Evolutionary conservation across 2,888 invertebrate species (phyloP), one percentile per base, ranked within the genome.

Genomic region (Drosophila affinis): DNA sequence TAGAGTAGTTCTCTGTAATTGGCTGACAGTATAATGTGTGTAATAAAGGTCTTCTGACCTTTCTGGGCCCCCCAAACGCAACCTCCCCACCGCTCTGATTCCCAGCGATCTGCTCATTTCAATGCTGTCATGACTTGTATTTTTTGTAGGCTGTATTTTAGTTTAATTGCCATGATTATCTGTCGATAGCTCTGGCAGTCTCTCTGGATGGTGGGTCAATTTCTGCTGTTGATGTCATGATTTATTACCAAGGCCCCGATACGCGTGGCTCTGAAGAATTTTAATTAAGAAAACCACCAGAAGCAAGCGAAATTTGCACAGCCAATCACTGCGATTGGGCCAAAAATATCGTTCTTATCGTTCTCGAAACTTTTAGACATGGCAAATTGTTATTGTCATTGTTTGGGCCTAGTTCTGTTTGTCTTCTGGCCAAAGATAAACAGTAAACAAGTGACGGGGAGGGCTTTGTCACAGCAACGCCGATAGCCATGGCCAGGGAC

Each of bases 161-260:
- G 34, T 53, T 57, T 79, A 84, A 87, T 87, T 81, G 84, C 65
- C 65, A 54, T 70, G 72, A 84, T 84, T 75, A 76, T 63, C 68
- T 67, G 57, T 48, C 69, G 53, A 57, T 69, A 45, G 59, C 69
- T 69, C 18, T 18, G 18, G 58, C 39, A 53, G 56, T 47, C 53
- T 24, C 29, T 57, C 29, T 57, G 39, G 57, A 34, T 34, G 45
- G 4, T 46, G 56, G 63, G 45, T 49, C 34, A 47, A 17, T 53
- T 53, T 70, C 32, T 53, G 60, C 76, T 82, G 85, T 69, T 83
- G 76, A 85, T 87, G 87, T 82, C 87, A 84, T 84, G 83, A 87
- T 84, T 84, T 87, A 87, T 84, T 45, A 58, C 49, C 56, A 6
- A 64, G 51, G 29, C 48, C n/a, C 32, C 49, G n/a, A 49, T 60